These are phyloP conservation scores for Papilio polyxenes DNA, from an alignment of 1,140 invertebrate species.

Conservation along the genomic window DNA sequence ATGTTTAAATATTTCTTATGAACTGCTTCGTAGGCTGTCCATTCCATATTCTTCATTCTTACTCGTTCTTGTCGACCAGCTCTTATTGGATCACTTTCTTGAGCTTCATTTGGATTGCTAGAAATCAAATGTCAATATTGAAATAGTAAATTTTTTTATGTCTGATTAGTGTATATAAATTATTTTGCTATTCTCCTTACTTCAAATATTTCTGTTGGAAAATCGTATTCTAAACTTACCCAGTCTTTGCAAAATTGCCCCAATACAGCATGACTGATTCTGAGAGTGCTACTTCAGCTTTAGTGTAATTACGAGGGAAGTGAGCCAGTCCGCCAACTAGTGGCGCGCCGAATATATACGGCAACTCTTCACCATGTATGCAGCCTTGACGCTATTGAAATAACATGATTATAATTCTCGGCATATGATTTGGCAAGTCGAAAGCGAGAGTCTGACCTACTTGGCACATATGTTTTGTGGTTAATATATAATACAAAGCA, in stretches of 20 bases:
- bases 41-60: slow-evolving; percentile 91
- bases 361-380: slow-evolving; percentile 93
- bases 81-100: slow-evolving; percentile 84
- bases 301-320: slow-evolving; percentile 92
- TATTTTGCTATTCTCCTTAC: too few species aligned
- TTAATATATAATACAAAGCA: too few species aligned
- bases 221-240: slow-evolving; percentile 83
- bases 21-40: slow-evolving; percentile 94
- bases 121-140: slow-evolving; percentile 35
- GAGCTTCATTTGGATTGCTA: slow-evolving; percentile 94
- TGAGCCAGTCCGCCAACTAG: slow-evolving; percentile 87
- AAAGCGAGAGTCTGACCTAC: too few species aligned
- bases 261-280: slow-evolving; percentile 95
- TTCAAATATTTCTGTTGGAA: too few species aligned
- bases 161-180: too few species aligned
- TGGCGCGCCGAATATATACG: slow-evolving; percentile 91
- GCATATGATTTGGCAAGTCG: neutral
- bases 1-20: slow-evolving; percentile 96
- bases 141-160: slow-evolving; percentile 22
- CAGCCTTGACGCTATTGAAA: slow-evolving; percentile 86
- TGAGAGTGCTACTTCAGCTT: slow-evolving; percentile 90
- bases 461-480: too few species aligned
- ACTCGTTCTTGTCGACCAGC: slow-evolving; percentile 87
- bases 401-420: slow-evolving; percentile 18
- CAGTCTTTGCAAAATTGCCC: slow-evolving; percentile 96